Conservation (phyloP, 2,797 vertebrate species). For the Molossus alvarezi region DNA sequence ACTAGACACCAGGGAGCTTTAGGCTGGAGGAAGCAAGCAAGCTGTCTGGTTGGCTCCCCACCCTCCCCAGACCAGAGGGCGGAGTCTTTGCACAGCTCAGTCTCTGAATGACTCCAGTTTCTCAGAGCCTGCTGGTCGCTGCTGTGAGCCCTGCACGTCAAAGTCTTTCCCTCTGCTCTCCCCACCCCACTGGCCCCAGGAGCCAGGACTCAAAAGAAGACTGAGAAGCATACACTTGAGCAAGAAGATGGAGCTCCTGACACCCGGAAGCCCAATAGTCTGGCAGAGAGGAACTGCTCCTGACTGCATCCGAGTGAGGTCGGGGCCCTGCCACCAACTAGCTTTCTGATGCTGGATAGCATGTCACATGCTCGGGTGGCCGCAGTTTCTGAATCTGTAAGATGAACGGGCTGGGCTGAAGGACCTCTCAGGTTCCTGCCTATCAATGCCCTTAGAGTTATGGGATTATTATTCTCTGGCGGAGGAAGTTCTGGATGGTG, state of each 20-base stretch:
- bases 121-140: not conserved
- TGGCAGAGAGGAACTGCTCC: not conserved
- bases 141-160: no score
- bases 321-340: not conserved
- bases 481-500: conserved; percentile 21
- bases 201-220: conserved; percentile 67
- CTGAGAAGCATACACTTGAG: conserved; percentile 54
- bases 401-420: not conserved
- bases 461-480: conserved; percentile 34
- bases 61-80: conserved; percentile 78
- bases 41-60: conserved; percentile 42
- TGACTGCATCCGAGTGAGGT: not conserved
- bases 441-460: not conserved
- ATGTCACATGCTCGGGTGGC: not conserved
- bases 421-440: not conserved
- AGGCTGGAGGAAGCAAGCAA: conserved; percentile 74
- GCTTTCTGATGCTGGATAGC: not conserved
- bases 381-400: conserved; percentile 21
- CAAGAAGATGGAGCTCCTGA: conserved; percentile 65
- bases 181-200: not conserved
- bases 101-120: not conserved
- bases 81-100: conserved; percentile 9
- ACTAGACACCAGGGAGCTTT: conserved; percentile 57
- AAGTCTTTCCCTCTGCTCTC: not conserved
- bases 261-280: not conserved